Conservation (phyloP, 2,888 invertebrate species). For the Pemphredon lugubris region DNA sequence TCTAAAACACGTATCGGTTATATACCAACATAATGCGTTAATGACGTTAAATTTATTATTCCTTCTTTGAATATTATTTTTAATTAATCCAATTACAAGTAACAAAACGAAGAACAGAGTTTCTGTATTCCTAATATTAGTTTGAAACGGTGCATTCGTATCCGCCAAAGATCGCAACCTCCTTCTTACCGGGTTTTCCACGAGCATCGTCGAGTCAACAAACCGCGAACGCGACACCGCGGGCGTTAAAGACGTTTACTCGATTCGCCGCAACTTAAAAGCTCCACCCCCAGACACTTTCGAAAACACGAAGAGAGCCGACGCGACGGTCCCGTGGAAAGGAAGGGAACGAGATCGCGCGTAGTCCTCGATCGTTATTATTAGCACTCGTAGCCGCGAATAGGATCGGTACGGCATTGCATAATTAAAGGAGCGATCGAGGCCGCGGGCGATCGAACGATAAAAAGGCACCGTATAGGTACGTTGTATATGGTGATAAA, state of each 20-base stretch:
- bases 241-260: background rate
- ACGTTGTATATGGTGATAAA: conserved; percentile 47
- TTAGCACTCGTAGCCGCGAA: conserved; percentile 23
- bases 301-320: conserved; percentile 1
- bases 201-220: no score
- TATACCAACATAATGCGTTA: no score
- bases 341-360: conserved; percentile 28
- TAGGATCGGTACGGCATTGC: conserved; percentile 36
- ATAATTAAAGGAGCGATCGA: conserved; percentile 57
- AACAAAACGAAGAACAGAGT: no score
- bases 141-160: no score
- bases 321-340: conserved; percentile 22
- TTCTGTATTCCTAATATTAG: no score
- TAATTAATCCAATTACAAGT: no score
- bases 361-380: conserved; percentile 32
- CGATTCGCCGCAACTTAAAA: conserved; percentile 1
- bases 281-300: conserved; percentile 19
- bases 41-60: no score
- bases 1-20: no score
- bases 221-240: no score
- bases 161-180: no score
- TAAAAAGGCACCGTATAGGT: conserved; percentile 41
- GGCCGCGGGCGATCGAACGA: conserved; percentile 40
- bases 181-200: no score
- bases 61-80: no score